Base-by-base conservation (phyloP, 30 jellyfish, hydroid and myxozoan species). In the Hydractinia symbiolongicarpus region DNA sequence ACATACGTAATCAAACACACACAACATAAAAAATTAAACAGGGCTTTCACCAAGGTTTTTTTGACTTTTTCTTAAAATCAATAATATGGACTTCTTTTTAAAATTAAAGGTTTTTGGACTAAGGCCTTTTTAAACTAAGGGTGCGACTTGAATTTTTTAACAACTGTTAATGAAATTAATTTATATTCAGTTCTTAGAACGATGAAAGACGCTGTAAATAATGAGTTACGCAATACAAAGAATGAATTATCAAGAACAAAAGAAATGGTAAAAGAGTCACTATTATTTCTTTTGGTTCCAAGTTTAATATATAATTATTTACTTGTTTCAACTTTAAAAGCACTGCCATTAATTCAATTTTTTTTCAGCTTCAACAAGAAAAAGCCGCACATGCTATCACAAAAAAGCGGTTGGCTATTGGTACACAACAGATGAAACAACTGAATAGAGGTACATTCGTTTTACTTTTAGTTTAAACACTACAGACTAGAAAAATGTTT, bases 211-310 rank as follows among this genome's bases (percentile, higher is more conserved):
- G 96, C 94, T 6, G 88, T 84, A 83, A 89, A 89, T 21, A 91
- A 89, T 40, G 96, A 89, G 76, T 72, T 89, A 68, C 88, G 96
- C 19, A 83, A 85, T 52, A 79, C 90, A 20, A 89, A 89, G 88
- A 80, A 70, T 4, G 93, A 73, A 17, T 55, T 78, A 17, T 50
- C 90, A 9, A 80, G 52, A 50, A 44, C 78, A 0, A 89, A 84
- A 55, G 80, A 70, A 15, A 88, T 83, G 88, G 96, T 88, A 61
- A 49, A 76, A 13, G 44, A 1, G 15, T 13, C 19, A 16, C 19
- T 58, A 3, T 58, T 58, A 58, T 11, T 13, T 14, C 21, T 68
- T 13, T 50, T 0, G 21, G 15, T 13, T 16, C 52, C 21, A 14
- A 68, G 14, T 21, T 50, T 17, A 58, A 58, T 58, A 58, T 17